Base-by-base conservation (phyloP, 2,888 invertebrate species). In the Himalopsyche kuldschensis region DNA sequence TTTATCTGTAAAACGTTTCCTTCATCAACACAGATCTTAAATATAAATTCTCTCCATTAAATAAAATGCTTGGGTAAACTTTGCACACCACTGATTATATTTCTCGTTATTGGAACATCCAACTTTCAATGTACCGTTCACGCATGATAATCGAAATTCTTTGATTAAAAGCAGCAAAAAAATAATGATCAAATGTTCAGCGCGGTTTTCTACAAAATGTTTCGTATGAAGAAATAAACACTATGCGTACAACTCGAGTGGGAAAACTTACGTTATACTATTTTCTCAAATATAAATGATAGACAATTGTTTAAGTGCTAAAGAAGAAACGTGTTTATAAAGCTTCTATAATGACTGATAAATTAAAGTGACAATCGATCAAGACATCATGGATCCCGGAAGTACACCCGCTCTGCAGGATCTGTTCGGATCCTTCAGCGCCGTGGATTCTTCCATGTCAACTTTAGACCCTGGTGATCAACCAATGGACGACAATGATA, bases 361-460 rank as follows among this genome's bases (percentile, higher is more conserved):
- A 55, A 77, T 24, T 32, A 17, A 35, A 32, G n/a, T 77, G 24
- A 77, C 55, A 2, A 55, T 10, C 24, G 55, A 8, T 55, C 24
- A 55, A 55, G 24, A 30, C 48, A 83, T n/a, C 76, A 83, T 83
- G 83, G 83, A 83, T 46, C 20, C 48, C 35, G 55, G 24, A 47
- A 35, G 76, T 17, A 69, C 75, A 1, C 76, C 46, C 35, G 81
- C 78, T 15, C 63, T 76, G 41, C 81, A 47, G 75, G 82, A 82
- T 35, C 35, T 63, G 6, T 80, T 75, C 75, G 24, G 78, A 5
- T 80, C 80, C 48, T 78, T 75, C 78, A 75, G 80, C 75, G 76
- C 47, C 8, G 24, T 82, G 80, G 83, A 83, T n/a, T 20, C 83
- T 5, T 84, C 81, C 11, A 30, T 81, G 20, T 55, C 84, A 32